Conservation (phyloP, 2,888 invertebrate genomes). For the Drosophila anceps region DNA sequence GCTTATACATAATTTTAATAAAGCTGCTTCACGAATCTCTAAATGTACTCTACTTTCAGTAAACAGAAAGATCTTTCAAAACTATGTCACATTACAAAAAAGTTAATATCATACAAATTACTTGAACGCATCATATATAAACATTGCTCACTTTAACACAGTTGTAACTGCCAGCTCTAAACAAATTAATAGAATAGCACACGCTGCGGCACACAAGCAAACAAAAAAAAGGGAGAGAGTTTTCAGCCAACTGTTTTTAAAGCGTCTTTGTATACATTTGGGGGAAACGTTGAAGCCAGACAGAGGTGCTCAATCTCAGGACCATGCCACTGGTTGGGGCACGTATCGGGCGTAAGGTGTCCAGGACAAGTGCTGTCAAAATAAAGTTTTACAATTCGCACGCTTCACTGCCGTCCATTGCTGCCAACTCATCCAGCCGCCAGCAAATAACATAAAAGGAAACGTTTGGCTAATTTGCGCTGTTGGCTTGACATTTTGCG, state of each 20-base stretch:
- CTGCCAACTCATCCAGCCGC: background rate
- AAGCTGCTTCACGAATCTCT: too few species aligned
- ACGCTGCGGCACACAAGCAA: background rate
- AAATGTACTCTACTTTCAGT: too few species aligned
- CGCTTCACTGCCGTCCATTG: slow-evolving; percentile 25
- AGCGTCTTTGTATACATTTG: slow-evolving; percentile 31
- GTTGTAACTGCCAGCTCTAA: slow-evolving; percentile 1
- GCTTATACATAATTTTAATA: too few species aligned
- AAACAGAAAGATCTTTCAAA: background rate
- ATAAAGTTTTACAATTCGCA: slow-evolving; percentile 76
- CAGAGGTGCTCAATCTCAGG: background rate
- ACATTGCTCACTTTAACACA: background rate
- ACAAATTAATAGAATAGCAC: slow-evolving; percentile 27
- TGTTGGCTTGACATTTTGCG: slow-evolving; percentile 78
- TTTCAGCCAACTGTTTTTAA: slow-evolving; percentile 23
- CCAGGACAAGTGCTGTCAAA: slow-evolving; percentile 68
- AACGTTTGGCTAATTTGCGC: slow-evolving; percentile 79
- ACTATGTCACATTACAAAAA: background rate
- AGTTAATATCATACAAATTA: too few species aligned
- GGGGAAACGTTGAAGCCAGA: slow-evolving; percentile 38
- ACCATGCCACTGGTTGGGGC: slow-evolving; percentile 11
- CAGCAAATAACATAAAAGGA: slow-evolving; percentile 33
- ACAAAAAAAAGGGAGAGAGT: background rate
- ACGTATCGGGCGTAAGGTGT: slow-evolving; percentile 62
- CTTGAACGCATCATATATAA: too few species aligned